phyloP scores from a whole-genome alignment of 2,888 invertebrate genomes.

The Dilophus febrilis region DNA sequence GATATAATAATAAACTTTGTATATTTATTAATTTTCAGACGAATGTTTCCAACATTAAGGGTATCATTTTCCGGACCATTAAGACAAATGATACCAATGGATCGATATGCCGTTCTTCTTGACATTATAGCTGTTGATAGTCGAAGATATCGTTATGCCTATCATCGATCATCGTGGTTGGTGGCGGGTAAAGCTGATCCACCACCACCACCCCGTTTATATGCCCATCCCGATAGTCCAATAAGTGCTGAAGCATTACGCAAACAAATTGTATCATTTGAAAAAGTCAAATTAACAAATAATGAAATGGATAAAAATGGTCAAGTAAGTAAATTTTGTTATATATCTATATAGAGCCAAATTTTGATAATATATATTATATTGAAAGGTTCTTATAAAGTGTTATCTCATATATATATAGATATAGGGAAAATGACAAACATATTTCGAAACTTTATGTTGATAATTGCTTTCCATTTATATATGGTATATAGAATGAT shows the following conservation, averaged over 20 bases:
- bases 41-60: constrained; percentile 96
- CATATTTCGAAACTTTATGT: no score
- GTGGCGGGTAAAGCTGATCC: constrained; percentile 98
- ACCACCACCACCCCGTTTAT: constrained; percentile 80
- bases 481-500: no score
- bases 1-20: no score
- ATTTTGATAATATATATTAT: no score
- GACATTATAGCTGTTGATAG: constrained; percentile 96
- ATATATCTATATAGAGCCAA: not conserved
- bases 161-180: constrained; percentile 95
- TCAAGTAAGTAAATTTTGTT: constrained; percentile 54
- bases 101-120: constrained; percentile 81
- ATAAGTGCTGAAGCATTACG: constrained; percentile 87
- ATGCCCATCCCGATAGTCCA: constrained; percentile 93
- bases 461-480: no score
- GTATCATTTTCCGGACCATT: constrained; percentile 69
- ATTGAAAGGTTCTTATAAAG: no score
- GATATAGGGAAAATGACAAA: no score
- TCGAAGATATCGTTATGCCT: constrained; percentile 92
- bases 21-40: constrained; percentile 37
- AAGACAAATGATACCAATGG: constrained; percentile 49
- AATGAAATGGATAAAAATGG: constrained; percentile 94
- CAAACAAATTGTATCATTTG: constrained; percentile 94
- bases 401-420: no score
- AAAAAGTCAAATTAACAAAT: constrained; percentile 96